Evolutionary conservation across 2,113 vertebrate genomes (phyloP).

Genomic region (Hassar affinis): DNA sequence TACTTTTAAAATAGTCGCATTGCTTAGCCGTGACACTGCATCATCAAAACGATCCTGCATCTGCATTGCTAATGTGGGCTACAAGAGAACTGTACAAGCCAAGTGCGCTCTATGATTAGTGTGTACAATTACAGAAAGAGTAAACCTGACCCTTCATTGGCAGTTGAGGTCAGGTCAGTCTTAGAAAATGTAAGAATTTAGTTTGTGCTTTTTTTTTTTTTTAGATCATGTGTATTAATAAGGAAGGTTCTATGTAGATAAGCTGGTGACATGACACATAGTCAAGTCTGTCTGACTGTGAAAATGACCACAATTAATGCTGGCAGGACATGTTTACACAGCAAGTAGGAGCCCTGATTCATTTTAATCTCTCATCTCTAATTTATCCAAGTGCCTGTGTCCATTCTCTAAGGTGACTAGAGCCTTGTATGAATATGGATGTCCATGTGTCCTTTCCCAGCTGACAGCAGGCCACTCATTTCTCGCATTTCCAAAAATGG

Average conservation of each 20-base stretch:
- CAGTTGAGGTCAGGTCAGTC: neutral
- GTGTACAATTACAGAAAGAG: slow-evolving; percentile 1
- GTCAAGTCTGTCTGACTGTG: neutral
- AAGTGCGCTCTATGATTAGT: neutral
- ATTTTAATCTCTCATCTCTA: neutral
- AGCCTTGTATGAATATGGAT: slow-evolving; percentile 40
- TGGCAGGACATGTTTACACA: neutral
- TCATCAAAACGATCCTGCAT: neutral
- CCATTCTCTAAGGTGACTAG: slow-evolving; percentile 25
- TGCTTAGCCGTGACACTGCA: slow-evolving; percentile 32
- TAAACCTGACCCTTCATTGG: neutral
- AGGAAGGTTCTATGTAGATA: neutral
- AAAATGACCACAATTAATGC: neutral
- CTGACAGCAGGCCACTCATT: slow-evolving; percentile 26
- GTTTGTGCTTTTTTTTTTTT: neutral
- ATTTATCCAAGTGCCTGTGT: neutral
- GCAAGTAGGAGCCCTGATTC: neutral
- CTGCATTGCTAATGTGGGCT: neutral
- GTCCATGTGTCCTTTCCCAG: slow-evolving; percentile 35
- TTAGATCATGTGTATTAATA: neutral
- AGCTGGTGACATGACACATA: neutral
- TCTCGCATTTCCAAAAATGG: slow-evolving; percentile 40
- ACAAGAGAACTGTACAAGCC: neutral
- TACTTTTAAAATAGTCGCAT: slow-evolving; percentile 30
- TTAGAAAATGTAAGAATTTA: neutral